Percentiles rank a stretch among this genome's conserved stretches.
phyloP scores from a whole-genome alignment of 2,888 invertebrate species.

The Eledone cirrhosa region DNA sequence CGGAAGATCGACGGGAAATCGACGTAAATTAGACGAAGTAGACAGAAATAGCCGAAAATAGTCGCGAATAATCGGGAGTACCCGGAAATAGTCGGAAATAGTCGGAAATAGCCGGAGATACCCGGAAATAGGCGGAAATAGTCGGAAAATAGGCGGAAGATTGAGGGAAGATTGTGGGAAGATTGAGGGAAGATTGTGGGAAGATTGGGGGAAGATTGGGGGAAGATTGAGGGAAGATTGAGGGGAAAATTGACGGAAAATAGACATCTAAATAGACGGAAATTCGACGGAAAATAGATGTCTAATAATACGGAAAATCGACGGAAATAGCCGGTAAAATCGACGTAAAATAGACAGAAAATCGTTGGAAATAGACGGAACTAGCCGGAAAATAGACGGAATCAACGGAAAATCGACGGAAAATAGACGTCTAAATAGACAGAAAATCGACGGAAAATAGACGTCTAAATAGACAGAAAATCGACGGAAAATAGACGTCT shows the following conservation, averaged over 20 bases:
- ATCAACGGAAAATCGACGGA: not conserved
- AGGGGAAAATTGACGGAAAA: not conserved
- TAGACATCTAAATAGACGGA: too few relatives aligned
- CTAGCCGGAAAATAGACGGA: not conserved
- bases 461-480: too few relatives aligned
- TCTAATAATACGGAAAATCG: not conserved
- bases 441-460: too few relatives aligned
- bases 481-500: too few relatives aligned
- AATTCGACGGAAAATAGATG: not conserved
- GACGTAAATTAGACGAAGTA: too few relatives aligned
- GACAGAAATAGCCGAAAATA: not conserved
- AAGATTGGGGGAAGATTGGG: not conserved
- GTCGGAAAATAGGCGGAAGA: too few relatives aligned
- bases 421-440: too few relatives aligned
- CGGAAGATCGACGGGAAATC: too few relatives aligned
- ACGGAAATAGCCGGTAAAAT: not conserved
- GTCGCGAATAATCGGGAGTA: not conserved
- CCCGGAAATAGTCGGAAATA: not conserved
- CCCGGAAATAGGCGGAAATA: not conserved
- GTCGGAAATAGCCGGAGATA: not conserved
- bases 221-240: not conserved
- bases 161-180: not conserved
- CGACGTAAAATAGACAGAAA: not conserved
- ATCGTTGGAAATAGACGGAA: not conserved
- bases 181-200: not conserved